Evolutionary conservation across 2,113 vertebrate genomes (phyloP).

Genomic region (Anarrhichthys ocellatus): DNA sequence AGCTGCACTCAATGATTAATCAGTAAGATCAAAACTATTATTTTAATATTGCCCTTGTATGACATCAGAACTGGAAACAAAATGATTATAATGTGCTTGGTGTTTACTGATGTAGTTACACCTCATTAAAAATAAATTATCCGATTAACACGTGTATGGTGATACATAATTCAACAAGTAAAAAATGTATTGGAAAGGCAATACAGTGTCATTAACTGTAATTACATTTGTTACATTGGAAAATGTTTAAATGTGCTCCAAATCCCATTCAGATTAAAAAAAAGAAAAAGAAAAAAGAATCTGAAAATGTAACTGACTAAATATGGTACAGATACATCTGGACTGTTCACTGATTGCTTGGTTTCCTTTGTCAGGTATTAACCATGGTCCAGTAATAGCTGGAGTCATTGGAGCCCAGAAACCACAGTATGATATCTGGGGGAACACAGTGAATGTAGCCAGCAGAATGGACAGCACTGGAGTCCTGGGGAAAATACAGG

Average conservation of each 20-base stretch:
- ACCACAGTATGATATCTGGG: conserved; percentile 99
- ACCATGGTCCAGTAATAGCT: conserved; percentile 96
- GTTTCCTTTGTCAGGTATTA: conserved; percentile 88
- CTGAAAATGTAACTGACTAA: not conserved
- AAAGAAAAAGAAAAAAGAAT: not conserved
- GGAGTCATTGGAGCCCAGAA: conserved; percentile 99
- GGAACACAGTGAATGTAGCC: conserved; percentile 97
- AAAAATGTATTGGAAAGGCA: not conserved
- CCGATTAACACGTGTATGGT: not conserved
- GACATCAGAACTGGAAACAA: conserved; percentile 10
- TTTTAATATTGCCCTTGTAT: not conserved
- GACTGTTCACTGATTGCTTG: not conserved
- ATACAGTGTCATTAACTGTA: not conserved
- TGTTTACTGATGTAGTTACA: not conserved
- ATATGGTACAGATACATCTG: not conserved
- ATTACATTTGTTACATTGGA: not conserved
- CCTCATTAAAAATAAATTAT: not conserved
- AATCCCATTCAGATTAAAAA: not conserved
- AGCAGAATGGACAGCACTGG: conserved; percentile 99
- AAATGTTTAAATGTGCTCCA: not conserved
- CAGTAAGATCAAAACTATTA: not conserved
- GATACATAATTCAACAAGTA: not conserved
- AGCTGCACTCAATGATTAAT: conserved; percentile 31
- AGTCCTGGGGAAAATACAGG: conserved; percentile 97
- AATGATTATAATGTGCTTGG: not conserved